Evolutionary conservation across 2,113 vertebrate genomes (phyloP).

Genomic region (Pangasianodon gigas): DNA sequence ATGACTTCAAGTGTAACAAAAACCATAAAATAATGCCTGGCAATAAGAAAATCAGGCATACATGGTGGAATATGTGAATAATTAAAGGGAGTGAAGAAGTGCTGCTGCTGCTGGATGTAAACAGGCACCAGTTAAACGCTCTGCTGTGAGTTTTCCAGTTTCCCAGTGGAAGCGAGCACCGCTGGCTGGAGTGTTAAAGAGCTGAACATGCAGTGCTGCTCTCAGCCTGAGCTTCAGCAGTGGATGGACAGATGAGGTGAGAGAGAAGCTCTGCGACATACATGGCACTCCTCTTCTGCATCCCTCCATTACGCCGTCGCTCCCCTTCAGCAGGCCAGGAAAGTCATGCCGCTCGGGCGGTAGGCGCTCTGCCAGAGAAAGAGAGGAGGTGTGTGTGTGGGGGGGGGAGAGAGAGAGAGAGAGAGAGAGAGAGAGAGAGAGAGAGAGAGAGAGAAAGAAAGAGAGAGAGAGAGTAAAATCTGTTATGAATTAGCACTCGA

Average conservation of each 20-base stretch:
- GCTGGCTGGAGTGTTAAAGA: neutral
- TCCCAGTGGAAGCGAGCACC: neutral
- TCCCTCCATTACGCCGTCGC: slow-evolving; percentile 58
- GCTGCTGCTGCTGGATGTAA: neutral
- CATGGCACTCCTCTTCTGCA: slow-evolving; percentile 67
- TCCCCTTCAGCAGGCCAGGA: slow-evolving; percentile 85
- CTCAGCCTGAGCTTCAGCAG: neutral
- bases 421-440: neutral
- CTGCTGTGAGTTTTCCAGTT: slow-evolving; percentile 50
- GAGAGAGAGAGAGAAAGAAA: slow-evolving; percentile 13
- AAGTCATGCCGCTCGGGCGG: slow-evolving; percentile 86
- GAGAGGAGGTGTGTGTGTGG: neutral
- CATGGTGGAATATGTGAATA: neutral
- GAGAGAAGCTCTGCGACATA: slow-evolving; percentile 46
- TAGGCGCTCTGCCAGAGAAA: slow-evolving; percentile 73
- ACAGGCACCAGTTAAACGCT: slow-evolving; percentile 51
- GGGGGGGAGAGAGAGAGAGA: neutral
- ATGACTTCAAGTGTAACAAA: neutral
- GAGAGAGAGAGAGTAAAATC: slow-evolving; percentile 41
- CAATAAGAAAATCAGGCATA: neutral
- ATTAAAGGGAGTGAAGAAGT: neutral
- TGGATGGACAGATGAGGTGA: slow-evolving; percentile 39
- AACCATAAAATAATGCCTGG: neutral
- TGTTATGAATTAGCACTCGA: slow-evolving; percentile 59
- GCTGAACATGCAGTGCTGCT: neutral